A percentile compares a stretch with the other conserved stretches of the same genome.
phyloP scores from a whole-genome alignment of 2,888 invertebrate genomes.

The Tolmerus cingulatus region DNA sequence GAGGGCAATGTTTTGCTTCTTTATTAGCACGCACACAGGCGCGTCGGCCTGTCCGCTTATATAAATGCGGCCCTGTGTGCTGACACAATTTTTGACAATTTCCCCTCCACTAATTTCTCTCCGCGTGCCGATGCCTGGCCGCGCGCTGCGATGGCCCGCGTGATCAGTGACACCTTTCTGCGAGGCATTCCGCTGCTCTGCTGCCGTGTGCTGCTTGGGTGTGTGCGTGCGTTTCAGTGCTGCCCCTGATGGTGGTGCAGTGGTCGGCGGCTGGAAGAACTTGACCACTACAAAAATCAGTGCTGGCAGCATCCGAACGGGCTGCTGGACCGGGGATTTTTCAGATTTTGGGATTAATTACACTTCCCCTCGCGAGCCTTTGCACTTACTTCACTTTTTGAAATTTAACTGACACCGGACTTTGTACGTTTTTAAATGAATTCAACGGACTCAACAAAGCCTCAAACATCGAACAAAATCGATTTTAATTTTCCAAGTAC shows the following conservation, averaged over 20 bases:
- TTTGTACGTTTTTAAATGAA: no score
- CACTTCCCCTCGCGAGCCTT: no score
- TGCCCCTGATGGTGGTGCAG: neutral
- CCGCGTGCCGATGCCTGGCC: neutral
- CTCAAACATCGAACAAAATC: no score
- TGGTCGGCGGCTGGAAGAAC: neutral
- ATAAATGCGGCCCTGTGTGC: neutral
- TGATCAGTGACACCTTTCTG: neutral
- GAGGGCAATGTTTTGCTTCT: constrained; percentile 13
- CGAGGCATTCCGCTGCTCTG: neutral
- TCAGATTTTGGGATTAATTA: neutral
- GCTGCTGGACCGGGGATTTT: neutral
- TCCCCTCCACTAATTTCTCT: constrained; percentile 8
- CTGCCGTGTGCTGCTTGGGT: neutral
- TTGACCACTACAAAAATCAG: constrained; percentile 3
- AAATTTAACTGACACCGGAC: no score
- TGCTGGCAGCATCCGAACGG: neutral
- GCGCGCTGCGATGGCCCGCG: neutral
- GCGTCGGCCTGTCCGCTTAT: neutral
- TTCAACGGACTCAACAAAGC: no score
- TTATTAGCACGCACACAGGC: neutral
- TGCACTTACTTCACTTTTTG: no score
- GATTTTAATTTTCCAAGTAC: no score
- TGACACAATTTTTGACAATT: constrained; percentile 17
- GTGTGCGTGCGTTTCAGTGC: neutral